Evolutionary conservation across 2,888 invertebrate species (phyloP).

Genomic region (Heliothis peltigera): DNA sequence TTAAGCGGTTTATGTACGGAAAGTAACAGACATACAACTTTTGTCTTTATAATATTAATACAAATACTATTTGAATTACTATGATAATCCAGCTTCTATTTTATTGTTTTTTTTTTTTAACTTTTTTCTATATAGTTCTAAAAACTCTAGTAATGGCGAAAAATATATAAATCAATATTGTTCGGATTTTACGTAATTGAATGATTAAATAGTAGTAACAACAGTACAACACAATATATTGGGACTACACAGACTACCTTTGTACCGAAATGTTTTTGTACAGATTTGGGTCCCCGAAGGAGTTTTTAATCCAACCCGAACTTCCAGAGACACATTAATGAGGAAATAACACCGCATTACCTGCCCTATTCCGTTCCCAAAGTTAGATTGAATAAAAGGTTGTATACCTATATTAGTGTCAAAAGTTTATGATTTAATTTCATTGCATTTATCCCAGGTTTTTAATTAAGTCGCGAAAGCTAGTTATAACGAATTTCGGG

Average conservation of each 20-base stretch:
- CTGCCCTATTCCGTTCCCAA: constrained; percentile 79
- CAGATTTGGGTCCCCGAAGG: constrained; percentile 79
- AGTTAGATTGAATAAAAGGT: constrained; percentile 88
- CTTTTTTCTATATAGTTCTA: no score
- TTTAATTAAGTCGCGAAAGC: constrained; percentile 50
- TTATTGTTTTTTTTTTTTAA: no score
- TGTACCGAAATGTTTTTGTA: constrained; percentile 71
- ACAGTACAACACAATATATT: constrained; percentile 41
- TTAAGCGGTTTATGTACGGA: no score
- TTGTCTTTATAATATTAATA: no score
- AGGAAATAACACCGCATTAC: constrained; percentile 87
- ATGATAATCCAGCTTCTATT: no score
- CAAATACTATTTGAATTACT: no score
- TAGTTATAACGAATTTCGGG: constrained; percentile 37
- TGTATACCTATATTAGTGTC: constrained; percentile 77
- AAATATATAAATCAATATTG: no score
- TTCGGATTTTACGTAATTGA: neutral
- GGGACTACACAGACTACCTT: constrained; percentile 21
- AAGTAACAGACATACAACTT: no score
- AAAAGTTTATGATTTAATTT: constrained; percentile 84
- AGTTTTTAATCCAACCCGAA: constrained; percentile 85
- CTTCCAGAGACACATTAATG: constrained; percentile 84
- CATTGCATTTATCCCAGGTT: constrained; percentile 65
- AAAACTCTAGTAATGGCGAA: no score
- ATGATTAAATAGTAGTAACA: constrained; percentile 22